Base-by-base conservation (phyloP, 2,113 vertebrate genomes). In the Xyliphius kryptos region DNA sequence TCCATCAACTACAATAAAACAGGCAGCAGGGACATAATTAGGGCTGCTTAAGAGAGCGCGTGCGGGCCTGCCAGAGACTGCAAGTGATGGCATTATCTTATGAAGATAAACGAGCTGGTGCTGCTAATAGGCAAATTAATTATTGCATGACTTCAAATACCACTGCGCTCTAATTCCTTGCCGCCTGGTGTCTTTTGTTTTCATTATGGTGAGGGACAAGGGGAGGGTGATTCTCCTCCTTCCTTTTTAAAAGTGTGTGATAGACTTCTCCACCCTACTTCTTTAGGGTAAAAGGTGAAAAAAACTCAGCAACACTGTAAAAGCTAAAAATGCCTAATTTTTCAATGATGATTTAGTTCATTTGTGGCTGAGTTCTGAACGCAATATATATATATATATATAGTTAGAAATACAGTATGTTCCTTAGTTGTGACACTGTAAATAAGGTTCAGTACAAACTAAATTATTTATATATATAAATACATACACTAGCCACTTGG, bases 121-220 rank as follows among this genome's bases (percentile, higher is more conserved):
- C 70, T 76, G 79, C 76, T 83, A 84, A 86, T 76, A 83, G 81
- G 82, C 78, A 83, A 86, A 85, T 86, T 83, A 83, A 85, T 78
- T 83, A 81, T 82, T 82, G 79, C 77, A 83, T 76, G 78, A 74
- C 67, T 76, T 80, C 83, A 80, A 83, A 84, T 73, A 68, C 63
- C 72, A 57, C 63, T 52, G 54, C 56, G 63, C 74, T 75, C 74
- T 70, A 71, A 78, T 80, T 74, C 74, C 68, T 66, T 71, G 56
- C 57, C 55, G 61, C 72, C 67, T 73, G 63, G 72, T 58, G 64
- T 69, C 66, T 76, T 80, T 75, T 76, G 76, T 77, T 76, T 75
- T 73, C 68, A 77, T 76, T 73, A 72, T 32, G 10, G 43, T 32
- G 22, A 58, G 49, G 55, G 67, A 76, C 59, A 74, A 74, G 71